Evolutionary conservation across 2,888 invertebrate genomes (phyloP), one percentile per base, ranked within the genome.

Genomic region (Tillus elongatus): DNA sequence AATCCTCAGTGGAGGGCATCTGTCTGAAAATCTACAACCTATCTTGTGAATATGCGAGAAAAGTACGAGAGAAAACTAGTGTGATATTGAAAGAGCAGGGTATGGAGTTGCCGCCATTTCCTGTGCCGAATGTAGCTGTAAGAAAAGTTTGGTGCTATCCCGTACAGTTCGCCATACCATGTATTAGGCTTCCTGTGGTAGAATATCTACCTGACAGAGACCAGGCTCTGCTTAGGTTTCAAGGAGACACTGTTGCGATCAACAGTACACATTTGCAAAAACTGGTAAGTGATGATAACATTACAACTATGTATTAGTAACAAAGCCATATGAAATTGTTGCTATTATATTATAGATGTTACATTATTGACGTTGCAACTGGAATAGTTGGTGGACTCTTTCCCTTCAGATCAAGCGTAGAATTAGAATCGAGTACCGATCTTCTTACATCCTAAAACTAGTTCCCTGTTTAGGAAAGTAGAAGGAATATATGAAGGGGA

Each of bases 131-230:
- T 50, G 80, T 82, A 26, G 79, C 81, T 30, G 71, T 83, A 8
- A 77, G 92, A 46, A 91, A 91, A 67, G 92, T 93, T 40, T 88
- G 89, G 82, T 95, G 95, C 70, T 95, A 95, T 67, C 89, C 95
- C 2, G 81, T 91, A 40, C 90, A 91, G 68, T 88, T 91, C 67
- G 81, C 86, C 24, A 75, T 88, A 43, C 87, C 86, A 2, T 82
- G 86, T 46, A 89, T 90, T 2, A 74, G 91, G 33, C 73, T 91
- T 54, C 90, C 92, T 6, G 75, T 79, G 30, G 81, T 92, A 11
- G 91, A 92, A 52, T 91, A 87, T 64, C 72, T 87, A 52, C 82
- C 84, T 1, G 89, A 90, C 59, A 73, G 88, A 44, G 90, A 90
- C 62, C 87, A 87, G 64, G 84, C 84, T 40, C 70, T 87, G 55